Evolutionary conservation across 2,113 vertebrate genomes (phyloP), one percentile per base, ranked within the genome.

Genomic region (Coturnix japonica): DNA sequence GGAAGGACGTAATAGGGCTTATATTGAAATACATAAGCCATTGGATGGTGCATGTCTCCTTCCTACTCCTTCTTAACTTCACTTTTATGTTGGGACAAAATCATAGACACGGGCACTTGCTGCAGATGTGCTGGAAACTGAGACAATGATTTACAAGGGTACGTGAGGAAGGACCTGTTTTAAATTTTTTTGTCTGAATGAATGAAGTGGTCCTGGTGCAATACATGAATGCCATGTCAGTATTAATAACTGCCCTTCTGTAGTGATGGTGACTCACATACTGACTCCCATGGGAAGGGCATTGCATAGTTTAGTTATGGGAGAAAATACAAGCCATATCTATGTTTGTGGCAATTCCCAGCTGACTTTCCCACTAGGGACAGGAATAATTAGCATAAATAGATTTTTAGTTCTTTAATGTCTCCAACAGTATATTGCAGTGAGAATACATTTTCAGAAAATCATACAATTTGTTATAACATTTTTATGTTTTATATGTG

Each of bases 371-470:
- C 30, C 84, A 43, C 44, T 57, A 41, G 73, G 86, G 59, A 84
- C 70, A 94, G 54, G 75, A 84, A 88, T 86, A 91, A 93, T 91
- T 84, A 92, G 11, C 74, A 87, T 81, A 70, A 88, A 91, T 51
- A 86, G 83, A 46, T 66, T 93, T 95, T 94, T 82, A 93, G 71
- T 56, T 89, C 59, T 91, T 92, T 85, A 89, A 91, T 77, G 51
- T 46, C 51, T 94, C 87, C 13, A 11, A 84, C 37, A 56, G 57
- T 23, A 80, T 78, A 61, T 47, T 69, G 66, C 63, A 76, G 44
- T 59, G 13, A 89, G 70, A 93, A 86, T 75, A 59, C 15, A 19
- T 76, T 91, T 89, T 31, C 47, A 90, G 77, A 93, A 90, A 94
- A 61, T 44, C 26, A 74, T 33, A 30, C 3, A 25, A 22, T 74